phyloP scores from a whole-genome alignment of 2,797 vertebrate genomes.

The Channa striata region DNA sequence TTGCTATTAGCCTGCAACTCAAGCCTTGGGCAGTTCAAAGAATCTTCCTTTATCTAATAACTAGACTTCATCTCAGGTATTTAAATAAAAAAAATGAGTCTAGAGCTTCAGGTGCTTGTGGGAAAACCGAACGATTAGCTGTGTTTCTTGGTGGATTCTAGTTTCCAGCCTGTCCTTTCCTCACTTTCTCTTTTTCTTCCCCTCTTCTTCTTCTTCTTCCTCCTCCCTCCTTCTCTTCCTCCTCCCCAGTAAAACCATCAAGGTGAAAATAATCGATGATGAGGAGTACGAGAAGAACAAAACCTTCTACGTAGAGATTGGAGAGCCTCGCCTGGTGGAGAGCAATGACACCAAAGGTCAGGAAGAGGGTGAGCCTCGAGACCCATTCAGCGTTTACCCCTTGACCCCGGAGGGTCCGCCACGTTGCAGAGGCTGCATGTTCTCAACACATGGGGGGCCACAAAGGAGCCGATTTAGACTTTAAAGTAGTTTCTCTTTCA shows the following conservation, averaged over 20 bases:
- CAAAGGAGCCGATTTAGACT: slow-evolving; percentile 40
- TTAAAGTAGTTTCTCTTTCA: neutral
- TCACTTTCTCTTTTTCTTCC: slow-evolving; percentile 84
- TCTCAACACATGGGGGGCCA: slow-evolving; percentile 37
- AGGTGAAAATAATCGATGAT: slow-evolving; percentile 99
- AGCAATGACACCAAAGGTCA: slow-evolving; percentile 99
- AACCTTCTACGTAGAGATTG: slow-evolving; percentile 99
- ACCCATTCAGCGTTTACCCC: slow-evolving; percentile 29
- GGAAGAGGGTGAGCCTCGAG: slow-evolving; percentile 82
- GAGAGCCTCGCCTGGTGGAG: slow-evolving; percentile 95
- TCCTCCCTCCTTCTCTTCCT: slow-evolving; percentile 78
- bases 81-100: too few relatives aligned
- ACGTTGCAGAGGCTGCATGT: slow-evolving; percentile 54
- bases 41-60: neutral
- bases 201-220: slow-evolving; percentile 73
- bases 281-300: slow-evolving; percentile 99
- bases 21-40: too few relatives aligned
- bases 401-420: slow-evolving; percentile 30
- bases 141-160: slow-evolving; percentile 49
- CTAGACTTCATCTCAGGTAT: neutral
- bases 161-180: slow-evolving; percentile 70
- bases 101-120: slow-evolving; percentile 20
- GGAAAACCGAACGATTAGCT: slow-evolving; percentile 29
- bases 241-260: slow-evolving; percentile 96
- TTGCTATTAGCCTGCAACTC: too few relatives aligned